Conservation (phyloP, 2,888 invertebrate species). For the Cheiracanthium punctorium region DNA sequence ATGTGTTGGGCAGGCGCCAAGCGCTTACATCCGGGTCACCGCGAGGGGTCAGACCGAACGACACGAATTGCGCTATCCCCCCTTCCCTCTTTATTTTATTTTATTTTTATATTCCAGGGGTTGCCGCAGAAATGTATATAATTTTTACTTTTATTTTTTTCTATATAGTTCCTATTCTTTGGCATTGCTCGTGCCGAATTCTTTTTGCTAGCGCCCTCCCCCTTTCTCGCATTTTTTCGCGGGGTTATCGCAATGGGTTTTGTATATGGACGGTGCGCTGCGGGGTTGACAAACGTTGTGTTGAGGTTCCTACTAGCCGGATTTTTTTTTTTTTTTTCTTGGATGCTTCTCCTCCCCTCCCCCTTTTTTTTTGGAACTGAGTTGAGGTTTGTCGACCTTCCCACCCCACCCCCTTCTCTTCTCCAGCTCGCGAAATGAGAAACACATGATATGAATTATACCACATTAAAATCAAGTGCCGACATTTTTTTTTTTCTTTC, state of each 20-base stretch:
- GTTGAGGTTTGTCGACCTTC: neutral
- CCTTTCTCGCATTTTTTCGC: constrained; percentile 8
- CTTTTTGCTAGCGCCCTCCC: constrained; percentile 22
- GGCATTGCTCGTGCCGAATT: constrained; percentile 59
- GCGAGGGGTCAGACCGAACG: constrained; percentile 55
- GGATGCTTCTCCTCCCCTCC: neutral
- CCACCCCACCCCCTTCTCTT: neutral
- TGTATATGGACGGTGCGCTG: too few relatives aligned
- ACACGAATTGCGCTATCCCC: constrained; percentile 48
- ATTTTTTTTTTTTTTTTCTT: too few relatives aligned
- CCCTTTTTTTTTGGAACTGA: neutral
- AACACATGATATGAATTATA: neutral
- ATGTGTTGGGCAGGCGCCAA: constrained; percentile 58
- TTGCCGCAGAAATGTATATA: constrained; percentile 19
- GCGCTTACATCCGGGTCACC: constrained; percentile 61
- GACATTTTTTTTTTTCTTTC: neutral
- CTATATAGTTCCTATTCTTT: too few relatives aligned
- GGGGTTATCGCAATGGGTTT: constrained; percentile 14
- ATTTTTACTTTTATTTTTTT: constrained; percentile 25
- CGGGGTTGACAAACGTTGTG: constrained; percentile 4
- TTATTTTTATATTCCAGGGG: constrained; percentile 32
- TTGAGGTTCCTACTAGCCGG: neutral
- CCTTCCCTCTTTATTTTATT: neutral
- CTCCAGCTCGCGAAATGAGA: neutral
- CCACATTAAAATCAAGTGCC: constrained; percentile 6